phyloP scores from a whole-genome alignment of 1,140 invertebrate genomes.

The Armadillidium nasatum region DNA sequence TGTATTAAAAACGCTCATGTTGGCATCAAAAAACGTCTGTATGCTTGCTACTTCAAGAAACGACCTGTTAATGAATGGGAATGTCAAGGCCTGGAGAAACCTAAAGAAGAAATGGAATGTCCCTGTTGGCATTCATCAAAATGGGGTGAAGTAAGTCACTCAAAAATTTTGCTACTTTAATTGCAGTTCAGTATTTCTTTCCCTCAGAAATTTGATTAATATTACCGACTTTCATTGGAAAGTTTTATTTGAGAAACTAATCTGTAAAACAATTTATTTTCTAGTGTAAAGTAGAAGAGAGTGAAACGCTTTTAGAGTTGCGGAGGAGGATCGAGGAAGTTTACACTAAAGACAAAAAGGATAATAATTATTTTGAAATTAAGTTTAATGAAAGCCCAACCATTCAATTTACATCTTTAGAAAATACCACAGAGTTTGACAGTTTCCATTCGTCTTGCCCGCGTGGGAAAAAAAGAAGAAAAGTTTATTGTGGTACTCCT shows the following conservation, averaged over 20 bases:
- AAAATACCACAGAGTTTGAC: background rate
- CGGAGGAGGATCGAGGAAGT: background rate
- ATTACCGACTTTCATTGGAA: too few species aligned
- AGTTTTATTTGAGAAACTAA: too few species aligned
- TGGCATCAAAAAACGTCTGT: constrained; percentile 30
- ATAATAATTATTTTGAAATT: background rate
- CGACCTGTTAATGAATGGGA: constrained; percentile 29
- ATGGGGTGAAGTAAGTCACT: constrained; percentile 20
- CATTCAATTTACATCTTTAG: too few species aligned
- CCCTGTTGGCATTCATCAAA: constrained; percentile 33
- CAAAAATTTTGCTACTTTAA: too few species aligned
- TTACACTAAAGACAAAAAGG: background rate
- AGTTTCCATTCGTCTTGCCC: constrained; percentile 20
- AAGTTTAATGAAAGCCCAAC: background rate
- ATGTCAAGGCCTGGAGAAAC: constrained; percentile 33
- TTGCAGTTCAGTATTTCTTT: too few species aligned
- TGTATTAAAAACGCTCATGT: constrained; percentile 20
- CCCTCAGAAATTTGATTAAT: too few species aligned
- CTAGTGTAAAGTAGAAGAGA: background rate
- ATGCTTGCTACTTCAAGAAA: constrained; percentile 26
- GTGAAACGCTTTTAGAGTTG: background rate
- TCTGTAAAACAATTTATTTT: background rate
- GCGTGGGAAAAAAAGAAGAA: constrained; percentile 31
- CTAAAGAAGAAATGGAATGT: constrained; percentile 28
- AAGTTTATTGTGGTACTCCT: constrained; percentile 29